Base-by-base conservation (phyloP, 2,888 invertebrate genomes). In the Tetragonisca angustula region DNA sequence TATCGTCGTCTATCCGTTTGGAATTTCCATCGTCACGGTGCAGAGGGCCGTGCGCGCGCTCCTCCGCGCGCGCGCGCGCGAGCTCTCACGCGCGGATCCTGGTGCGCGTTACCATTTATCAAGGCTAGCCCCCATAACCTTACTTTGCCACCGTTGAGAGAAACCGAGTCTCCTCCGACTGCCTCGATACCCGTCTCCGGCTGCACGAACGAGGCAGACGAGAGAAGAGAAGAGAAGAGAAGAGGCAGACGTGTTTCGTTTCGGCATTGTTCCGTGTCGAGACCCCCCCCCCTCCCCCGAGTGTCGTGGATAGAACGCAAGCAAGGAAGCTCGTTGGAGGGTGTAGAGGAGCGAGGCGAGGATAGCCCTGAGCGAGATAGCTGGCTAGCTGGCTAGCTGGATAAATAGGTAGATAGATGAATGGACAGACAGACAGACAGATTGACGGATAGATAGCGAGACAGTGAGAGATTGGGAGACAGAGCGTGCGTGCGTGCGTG, bases 111-210 rank as follows among this genome's bases (percentile, higher is more conserved):
- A 78, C 61, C 85, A 50, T 83, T 73, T 36, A 56, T 72, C 75
- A 64, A 81, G 79, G 78, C 69, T 86, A 84, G 78, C 75, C 69
- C 69, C 59, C 65, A 79, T 88, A 88, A 88, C 85, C 88, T 88
- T 70, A 80, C 79, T 88, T 88, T 79, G 43, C 69, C 52, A 32
- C 32, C 36, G n/a, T n/a, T n/a, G 19, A n/a, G 54, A 2, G 2
- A 32, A 64, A 32, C 62, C 64, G n/a, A n/a, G 56, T 49, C 27
- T 27, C 27, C 27, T 21, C 52, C 32, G 15, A 21, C 27, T 49
- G 62, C n/a, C 9, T 17, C 15, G 67, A 43, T 32, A 0, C 0
- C 2, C 32, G 32, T 4, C n/a, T n/a, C n/a, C n/a, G n/a, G 32
- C 4, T 21, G 2, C 21, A 32, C 52, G 36, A 50, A 64, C 4